Conservation (phyloP, 2,888 invertebrate genomes). For the Homarus gammarus region DNA sequence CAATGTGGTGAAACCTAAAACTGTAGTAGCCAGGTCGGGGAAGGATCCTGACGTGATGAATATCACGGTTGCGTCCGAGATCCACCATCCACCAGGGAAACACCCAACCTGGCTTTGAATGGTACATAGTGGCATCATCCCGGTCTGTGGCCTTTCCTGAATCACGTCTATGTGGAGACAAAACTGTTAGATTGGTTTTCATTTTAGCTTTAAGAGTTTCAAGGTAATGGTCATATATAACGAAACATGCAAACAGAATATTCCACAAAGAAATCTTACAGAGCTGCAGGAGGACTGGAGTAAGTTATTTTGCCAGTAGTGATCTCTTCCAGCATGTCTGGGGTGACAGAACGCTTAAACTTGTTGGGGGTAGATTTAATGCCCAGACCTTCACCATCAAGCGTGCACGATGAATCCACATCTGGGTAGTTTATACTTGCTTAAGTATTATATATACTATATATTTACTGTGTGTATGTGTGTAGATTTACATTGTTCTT, state of each 20-base stretch:
- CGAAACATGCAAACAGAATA: not conserved
- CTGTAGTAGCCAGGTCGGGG: not conserved
- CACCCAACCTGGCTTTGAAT: not conserved
- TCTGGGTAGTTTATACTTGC: too few relatives aligned
- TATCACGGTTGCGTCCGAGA: not conserved
- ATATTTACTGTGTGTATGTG: too few relatives aligned
- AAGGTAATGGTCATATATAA: not conserved
- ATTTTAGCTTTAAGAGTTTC: not conserved
- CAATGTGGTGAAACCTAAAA: constrained; percentile 1
- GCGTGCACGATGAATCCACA: not conserved
- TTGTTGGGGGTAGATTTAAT: not conserved
- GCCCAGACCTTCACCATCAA: not conserved
- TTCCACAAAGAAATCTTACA: not conserved
- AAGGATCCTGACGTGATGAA: constrained; percentile 7
- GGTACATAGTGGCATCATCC: not conserved
- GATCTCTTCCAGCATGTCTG: not conserved
- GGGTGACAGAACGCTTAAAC: not conserved
- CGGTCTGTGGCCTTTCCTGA: not conserved
- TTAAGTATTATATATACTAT: too few relatives aligned
- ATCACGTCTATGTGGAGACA: not conserved
- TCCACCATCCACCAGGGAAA: constrained; percentile 33
- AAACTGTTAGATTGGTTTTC: not conserved
- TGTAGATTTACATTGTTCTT: too few relatives aligned
- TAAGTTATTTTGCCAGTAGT: not conserved
- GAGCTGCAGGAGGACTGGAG: not conserved